Conservation (phyloP, 2,113 vertebrate genomes). For the Cacatua alba region DNA sequence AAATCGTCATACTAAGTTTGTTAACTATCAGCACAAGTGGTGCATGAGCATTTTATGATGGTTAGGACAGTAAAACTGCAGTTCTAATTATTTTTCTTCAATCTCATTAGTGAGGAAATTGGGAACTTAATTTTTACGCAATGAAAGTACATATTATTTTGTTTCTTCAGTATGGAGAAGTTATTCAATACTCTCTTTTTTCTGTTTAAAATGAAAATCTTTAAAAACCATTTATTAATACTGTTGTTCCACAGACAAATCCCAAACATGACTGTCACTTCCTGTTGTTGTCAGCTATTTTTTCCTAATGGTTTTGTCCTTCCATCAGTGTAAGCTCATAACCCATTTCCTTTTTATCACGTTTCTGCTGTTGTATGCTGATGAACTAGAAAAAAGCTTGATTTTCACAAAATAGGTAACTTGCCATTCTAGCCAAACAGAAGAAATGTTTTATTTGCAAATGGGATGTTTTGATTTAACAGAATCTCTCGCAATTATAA, state of each 20-base stretch:
- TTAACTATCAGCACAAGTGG: background rate
- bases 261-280: background rate
- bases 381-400: background rate
- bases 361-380: background rate
- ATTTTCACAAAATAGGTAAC: background rate
- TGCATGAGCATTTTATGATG: background rate
- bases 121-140: background rate
- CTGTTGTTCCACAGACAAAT: background rate
- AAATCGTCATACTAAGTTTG: background rate
- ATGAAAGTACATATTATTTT: background rate
- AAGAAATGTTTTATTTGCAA: background rate
- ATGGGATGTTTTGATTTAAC: background rate
- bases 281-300: background rate
- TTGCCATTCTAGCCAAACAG: background rate
- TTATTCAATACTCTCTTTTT: background rate
- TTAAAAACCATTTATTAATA: background rate
- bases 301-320: background rate
- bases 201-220: background rate
- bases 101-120: background rate
- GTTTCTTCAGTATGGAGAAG: background rate
- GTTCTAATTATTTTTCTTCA: background rate
- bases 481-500: background rate
- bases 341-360: background rate
- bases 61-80: background rate
- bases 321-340: background rate